Evolutionary conservation across 2,888 invertebrate genomes (phyloP), one percentile per base, ranked within the genome.

Genomic region (Scaptomyza polygonia): DNA sequence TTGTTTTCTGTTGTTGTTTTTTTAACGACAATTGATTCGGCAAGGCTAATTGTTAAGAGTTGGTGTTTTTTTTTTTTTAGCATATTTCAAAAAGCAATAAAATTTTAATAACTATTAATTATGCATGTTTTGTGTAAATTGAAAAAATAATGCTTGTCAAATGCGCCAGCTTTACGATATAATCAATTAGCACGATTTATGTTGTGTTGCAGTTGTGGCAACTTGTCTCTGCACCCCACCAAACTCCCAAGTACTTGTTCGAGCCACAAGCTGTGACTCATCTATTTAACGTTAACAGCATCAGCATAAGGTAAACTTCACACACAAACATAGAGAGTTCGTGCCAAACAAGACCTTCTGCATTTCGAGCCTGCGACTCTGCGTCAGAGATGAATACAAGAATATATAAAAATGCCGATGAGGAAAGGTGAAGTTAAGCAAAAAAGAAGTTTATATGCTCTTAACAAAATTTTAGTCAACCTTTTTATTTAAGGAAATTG

Each of bases 121-220:
- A 86, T 86, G 85, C 85, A 84, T 86, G 86, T 86, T 86, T 77
- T 64, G 63, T 65, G 58, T 70, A 68, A 77, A 72, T 81, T 63
- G 71, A 66, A 61, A 45, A 72, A 78, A 81, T 9, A 83, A 69
- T 49, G 77, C 53, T 68, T 86, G 86, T 82, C 78, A 82, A 86
- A 81, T 64, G 39, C 14, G 36, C 14, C 36, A 7, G 68, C 51
- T 61, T 65, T 62, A 68, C 78, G 84, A 87, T 86, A 78, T 68
- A 77, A 85, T 85, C 88, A 80, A 86, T 85, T 85, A 83, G 78
- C 84, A 85, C 83, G 84, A 87, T 70, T 86, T 87, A 86, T 87
- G 87, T 79, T 85, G 83, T 87, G 87, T 76, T 87, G 84, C 84
- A 85, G 77, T 85, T 78, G 79, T 67, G 25, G 53, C 62, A 56